These are phyloP conservation scores for Huso huso DNA, from an alignment of 2,797 vertebrate species.

Conservation along the genomic window DNA sequence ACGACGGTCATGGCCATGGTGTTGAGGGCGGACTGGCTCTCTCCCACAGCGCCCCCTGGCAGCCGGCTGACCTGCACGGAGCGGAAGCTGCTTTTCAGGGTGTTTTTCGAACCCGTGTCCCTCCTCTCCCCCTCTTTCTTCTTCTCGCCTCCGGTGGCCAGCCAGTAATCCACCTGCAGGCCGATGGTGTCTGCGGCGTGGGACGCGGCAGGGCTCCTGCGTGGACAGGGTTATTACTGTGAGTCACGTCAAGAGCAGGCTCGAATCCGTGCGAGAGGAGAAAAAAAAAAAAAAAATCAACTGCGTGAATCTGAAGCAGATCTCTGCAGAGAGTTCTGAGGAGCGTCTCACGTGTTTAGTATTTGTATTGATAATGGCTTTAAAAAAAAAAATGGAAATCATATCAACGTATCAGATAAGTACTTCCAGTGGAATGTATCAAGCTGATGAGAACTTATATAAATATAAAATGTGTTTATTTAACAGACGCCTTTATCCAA, in stretches of 20 bases:
- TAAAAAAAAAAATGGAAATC: no score
- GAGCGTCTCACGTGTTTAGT: no score
- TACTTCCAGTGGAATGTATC: no score
- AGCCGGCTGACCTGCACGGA: slow-evolving; percentile 89
- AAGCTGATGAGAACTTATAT: no score
- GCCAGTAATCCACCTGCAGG: slow-evolving; percentile 97
- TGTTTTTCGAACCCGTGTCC: slow-evolving; percentile 88
- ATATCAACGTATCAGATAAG: no score
- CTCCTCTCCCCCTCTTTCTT: slow-evolving; percentile 82
- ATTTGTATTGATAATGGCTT: no score
- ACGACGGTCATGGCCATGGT: slow-evolving; percentile 98
- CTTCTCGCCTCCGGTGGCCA: slow-evolving; percentile 77
- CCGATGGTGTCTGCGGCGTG: slow-evolving; percentile 85
- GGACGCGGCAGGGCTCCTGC: slow-evolving; percentile 76
- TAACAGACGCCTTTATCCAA: no score
- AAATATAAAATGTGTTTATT: no score
- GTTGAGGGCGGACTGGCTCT: slow-evolving; percentile 61
- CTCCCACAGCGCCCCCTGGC: slow-evolving; percentile 65
- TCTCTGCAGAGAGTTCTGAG: no score
- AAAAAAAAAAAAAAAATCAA: neutral
- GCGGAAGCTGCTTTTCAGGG: slow-evolving; percentile 92
- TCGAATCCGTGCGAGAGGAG: neutral
- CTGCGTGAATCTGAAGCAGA: no score
- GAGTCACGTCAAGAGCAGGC: no score
- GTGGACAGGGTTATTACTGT: neutral